Evolutionary conservation across 1,140 invertebrate genomes (phyloP).

Genomic region (Aphaenogaster floridana): DNA sequence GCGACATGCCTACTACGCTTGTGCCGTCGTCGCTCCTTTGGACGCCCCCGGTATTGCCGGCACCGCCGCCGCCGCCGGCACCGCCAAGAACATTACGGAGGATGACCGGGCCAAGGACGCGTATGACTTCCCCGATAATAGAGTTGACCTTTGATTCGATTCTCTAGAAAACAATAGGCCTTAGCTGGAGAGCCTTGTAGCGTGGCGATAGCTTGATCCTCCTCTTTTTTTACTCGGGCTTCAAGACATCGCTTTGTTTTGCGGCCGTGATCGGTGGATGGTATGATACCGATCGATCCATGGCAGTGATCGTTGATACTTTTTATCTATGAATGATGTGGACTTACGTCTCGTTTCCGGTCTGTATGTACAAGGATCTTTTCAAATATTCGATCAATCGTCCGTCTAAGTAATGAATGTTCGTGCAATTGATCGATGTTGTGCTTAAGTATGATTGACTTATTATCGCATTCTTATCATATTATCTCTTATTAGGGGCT

Average conservation of each 20-base stretch:
- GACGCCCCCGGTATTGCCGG: constrained; percentile 70
- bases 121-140: constrained; percentile 90
- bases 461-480: neutral
- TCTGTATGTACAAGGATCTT: neutral
- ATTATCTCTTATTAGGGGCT: constrained; percentile 1
- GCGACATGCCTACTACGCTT: constrained; percentile 81
- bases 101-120: constrained; percentile 89
- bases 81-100: constrained; percentile 87
- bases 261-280: neutral
- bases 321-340: constrained; percentile 43
- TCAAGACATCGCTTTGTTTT: constrained; percentile 15
- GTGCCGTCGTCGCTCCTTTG: constrained; percentile 73
- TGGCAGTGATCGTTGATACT: constrained; percentile 7
- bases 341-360: neutral
- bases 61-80: constrained; percentile 66
- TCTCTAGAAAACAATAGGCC: constrained; percentile 89
- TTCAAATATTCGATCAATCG: constrained; percentile 7
- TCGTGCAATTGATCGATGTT: neutral
- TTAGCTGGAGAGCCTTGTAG: constrained; percentile 62
- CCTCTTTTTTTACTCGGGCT: neutral
- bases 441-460: neutral
- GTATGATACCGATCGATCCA: constrained; percentile 33
- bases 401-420: neutral
- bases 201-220: constrained; percentile 5
- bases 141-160: constrained; percentile 92